These are phyloP conservation scores for Hormiphora californensis DNA, from an alignment of 37 sponge, comb jelly and placozoan genomes.

Conservation along the genomic window DNA sequence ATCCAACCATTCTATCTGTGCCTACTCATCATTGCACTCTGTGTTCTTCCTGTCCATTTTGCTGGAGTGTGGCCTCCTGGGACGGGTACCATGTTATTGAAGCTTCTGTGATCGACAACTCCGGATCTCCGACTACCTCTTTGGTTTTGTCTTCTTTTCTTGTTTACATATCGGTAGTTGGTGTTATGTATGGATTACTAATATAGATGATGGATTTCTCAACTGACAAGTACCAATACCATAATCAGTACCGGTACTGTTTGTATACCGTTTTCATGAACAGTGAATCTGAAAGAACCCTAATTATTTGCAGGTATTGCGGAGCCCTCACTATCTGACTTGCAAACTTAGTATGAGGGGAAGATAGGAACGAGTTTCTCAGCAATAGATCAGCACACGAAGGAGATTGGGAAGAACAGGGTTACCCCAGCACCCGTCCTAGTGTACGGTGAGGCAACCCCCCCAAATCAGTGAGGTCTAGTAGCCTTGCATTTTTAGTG, in stretches of 20 bases:
- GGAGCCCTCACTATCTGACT: constrained; percentile 7
- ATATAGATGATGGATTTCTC: not conserved
- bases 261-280: not conserved
- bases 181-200: not conserved
- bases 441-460: no score
- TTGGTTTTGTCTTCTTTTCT: constrained; percentile 22
- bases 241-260: not conserved
- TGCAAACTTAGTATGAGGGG: not conserved
- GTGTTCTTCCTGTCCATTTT: constrained; percentile 26
- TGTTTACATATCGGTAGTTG: not conserved
- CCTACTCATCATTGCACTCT: not conserved
- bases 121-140: constrained; percentile 3
- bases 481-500: no score
- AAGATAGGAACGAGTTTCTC: constrained; percentile 2
- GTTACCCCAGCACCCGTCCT: no score
- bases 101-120: constrained; percentile 3
- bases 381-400: no score
- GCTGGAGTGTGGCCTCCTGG: constrained; percentile 17
- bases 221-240: not conserved
- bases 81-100: not conserved
- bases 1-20: constrained; percentile 12
- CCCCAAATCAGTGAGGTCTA: no score
- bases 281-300: not conserved
- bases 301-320: not conserved
- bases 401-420: no score